Percentiles rank a stretch among this genome's conserved stretches.
phyloP scores from a whole-genome alignment of 2,888 invertebrate genomes.

The Alsophila aescularia region DNA sequence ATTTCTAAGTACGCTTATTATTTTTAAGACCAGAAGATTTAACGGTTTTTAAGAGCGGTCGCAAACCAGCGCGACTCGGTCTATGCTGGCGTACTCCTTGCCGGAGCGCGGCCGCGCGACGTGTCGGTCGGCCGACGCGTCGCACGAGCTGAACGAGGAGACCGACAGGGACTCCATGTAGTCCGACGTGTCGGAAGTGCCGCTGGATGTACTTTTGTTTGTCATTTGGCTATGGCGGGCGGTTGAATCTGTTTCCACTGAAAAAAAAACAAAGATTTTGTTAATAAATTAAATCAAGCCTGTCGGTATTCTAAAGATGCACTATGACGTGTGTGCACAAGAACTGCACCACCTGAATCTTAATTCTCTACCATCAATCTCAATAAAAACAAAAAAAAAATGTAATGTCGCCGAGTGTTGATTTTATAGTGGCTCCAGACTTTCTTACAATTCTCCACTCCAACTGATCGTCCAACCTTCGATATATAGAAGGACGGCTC shows the following conservation, averaged over 20 bases:
- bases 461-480: too few species aligned
- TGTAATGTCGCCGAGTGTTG: too few species aligned
- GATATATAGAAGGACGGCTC: too few species aligned
- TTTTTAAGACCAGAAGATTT: too few species aligned
- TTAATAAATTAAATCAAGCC: slow-evolving; percentile 2
- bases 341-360: too few species aligned
- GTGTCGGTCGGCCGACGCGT: slow-evolving; percentile 82
- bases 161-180: slow-evolving; percentile 90
- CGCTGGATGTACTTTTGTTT: slow-evolving; percentile 79
- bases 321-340: too few species aligned
- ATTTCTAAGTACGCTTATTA: too few species aligned
- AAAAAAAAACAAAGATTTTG: slow-evolving; percentile 8
- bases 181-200: slow-evolving; percentile 90
- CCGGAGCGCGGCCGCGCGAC: slow-evolving; percentile 74
- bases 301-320: too few species aligned
- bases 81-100: slow-evolving; percentile 75
- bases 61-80: slow-evolving; percentile 61
- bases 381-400: too few species aligned
- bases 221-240: slow-evolving; percentile 83
- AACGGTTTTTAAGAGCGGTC: not conserved
- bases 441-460: too few species aligned
- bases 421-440: too few species aligned
- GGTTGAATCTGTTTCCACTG: slow-evolving; percentile 75
- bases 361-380: too few species aligned
- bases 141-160: slow-evolving; percentile 88